These are phyloP conservation scores for Pachypanchax playfairii DNA, from an alignment of 2,113 vertebrate species.

Conservation along the genomic window DNA sequence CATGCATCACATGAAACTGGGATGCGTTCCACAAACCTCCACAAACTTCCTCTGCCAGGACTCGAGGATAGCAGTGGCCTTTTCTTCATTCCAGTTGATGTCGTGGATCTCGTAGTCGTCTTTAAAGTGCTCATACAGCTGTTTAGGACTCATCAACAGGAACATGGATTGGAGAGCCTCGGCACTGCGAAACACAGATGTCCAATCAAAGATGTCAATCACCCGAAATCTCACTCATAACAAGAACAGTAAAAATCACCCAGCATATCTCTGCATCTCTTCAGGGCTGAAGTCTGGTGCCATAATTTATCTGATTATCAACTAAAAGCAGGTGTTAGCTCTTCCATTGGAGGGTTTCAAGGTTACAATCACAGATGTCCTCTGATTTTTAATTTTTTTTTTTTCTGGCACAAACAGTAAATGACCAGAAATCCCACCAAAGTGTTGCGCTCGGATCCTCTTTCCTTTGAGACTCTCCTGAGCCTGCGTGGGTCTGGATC, in stretches of 20 bases:
- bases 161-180: conserved; percentile 98
- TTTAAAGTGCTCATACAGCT: conserved; percentile 97
- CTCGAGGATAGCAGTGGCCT: conserved; percentile 91
- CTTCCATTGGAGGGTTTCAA: conserved; percentile 40
- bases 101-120: conserved; percentile 98
- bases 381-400: too few relatives aligned
- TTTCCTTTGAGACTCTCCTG: conserved; percentile 61
- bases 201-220: conserved; percentile 2
- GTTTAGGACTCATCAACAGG: conserved; percentile 97
- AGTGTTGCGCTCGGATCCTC: conserved; percentile 61
- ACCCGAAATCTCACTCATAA: conserved; percentile 1
- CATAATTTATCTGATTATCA: conserved; percentile 35
- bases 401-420: conserved; percentile 62
- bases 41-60: conserved; percentile 98
- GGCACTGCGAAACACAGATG: conserved; percentile 79
- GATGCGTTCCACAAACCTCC: conserved; percentile 89
- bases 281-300: conserved; percentile 49
- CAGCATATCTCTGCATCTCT: conserved; percentile 19
- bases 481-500: conserved; percentile 53
- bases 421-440: conserved; percentile 68
- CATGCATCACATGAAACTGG: not conserved
- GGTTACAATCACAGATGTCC: conserved; percentile 57
- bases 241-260: conserved; percentile 13
- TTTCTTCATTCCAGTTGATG: conserved; percentile 97
- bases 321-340: conserved; percentile 68